phyloP scores from a whole-genome alignment of 2,797 vertebrate species.

The Cynodonichthys magdalenae region DNA sequence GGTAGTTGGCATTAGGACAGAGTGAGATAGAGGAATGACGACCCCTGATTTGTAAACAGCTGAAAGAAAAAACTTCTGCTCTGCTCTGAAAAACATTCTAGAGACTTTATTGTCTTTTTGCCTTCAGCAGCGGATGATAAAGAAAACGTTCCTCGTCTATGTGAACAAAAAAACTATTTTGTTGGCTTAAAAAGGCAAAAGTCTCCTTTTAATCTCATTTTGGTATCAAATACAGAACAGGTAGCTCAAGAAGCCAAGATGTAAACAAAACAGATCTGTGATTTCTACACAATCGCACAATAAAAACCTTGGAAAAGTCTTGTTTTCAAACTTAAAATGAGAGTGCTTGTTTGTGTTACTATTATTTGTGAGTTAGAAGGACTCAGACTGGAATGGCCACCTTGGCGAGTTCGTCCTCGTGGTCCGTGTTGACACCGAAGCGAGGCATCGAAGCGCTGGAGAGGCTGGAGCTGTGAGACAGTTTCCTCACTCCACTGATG shows the following conservation, averaged over 20 bases:
- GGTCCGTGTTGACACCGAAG: constrained; percentile 87
- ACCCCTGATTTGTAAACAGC: too few relatives aligned
- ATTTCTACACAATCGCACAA: not conserved
- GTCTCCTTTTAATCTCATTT: not conserved
- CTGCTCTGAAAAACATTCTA: too few relatives aligned
- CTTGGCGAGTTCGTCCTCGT: constrained; percentile 87
- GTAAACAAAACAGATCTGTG: not conserved
- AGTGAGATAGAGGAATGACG: too few relatives aligned
- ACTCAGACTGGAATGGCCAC: constrained; percentile 57
- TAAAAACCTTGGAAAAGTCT: not conserved
- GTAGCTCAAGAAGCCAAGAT: not conserved
- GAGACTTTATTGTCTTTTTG: too few relatives aligned
- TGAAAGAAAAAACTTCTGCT: too few relatives aligned
- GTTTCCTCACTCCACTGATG: constrained; percentile 87
- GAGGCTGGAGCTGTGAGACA: constrained; percentile 83
- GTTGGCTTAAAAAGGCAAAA: too few relatives aligned
- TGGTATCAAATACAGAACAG: not conserved
- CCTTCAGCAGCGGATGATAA: too few relatives aligned
- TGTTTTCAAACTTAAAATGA: not conserved
- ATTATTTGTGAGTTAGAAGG: constrained; percentile 18
- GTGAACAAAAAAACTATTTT: too few relatives aligned
- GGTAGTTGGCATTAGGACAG: too few relatives aligned
- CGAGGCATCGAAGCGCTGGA: constrained; percentile 82
- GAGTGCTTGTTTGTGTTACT: not conserved
- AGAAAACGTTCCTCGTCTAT: too few relatives aligned